A percentile compares a stretch with the other conserved stretches of the same genome.
Conservation (phyloP, 2,888 invertebrate species). For the Phortica okadai region DNA sequence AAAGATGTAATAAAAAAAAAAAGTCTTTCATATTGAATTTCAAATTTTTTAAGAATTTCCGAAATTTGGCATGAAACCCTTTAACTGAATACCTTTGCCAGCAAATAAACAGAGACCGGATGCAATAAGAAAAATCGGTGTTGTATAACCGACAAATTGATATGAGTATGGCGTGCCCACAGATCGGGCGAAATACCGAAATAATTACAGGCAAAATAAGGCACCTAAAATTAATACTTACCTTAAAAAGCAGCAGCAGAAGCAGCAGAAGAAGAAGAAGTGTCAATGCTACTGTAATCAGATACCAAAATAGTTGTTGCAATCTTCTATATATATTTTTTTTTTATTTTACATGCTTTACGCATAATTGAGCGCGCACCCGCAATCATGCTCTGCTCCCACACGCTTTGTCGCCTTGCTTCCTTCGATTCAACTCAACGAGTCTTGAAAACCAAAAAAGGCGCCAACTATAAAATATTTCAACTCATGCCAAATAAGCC, state of each 20-base stretch:
- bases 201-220: background rate
- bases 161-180: constrained; percentile 23
- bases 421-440: constrained; percentile 42
- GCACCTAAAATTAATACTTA: background rate
- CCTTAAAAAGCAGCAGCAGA: no score
- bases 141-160: constrained; percentile 57
- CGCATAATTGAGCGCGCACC: constrained; percentile 57
- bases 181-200: background rate
- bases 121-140: constrained; percentile 45
- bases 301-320: constrained; percentile 43
- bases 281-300: constrained; percentile 47
- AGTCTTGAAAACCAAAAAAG: constrained; percentile 55
- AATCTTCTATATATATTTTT: constrained; percentile 35
- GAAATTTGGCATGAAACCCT: constrained; percentile 23
- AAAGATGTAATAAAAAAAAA: background rate
- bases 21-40: constrained; percentile 19
- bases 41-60: constrained; percentile 54
- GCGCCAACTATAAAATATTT: constrained; percentile 60
- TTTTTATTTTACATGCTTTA: constrained; percentile 46
- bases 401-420: constrained; percentile 35
- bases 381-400: constrained; percentile 43
- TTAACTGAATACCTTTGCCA: constrained; percentile 48
- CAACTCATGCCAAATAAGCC: constrained; percentile 57
- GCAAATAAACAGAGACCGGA: constrained; percentile 37
- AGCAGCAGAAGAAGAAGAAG: background rate